Evolutionary conservation across 2,797 vertebrate species (phyloP).

Genomic region (Malurus splendens): DNA sequence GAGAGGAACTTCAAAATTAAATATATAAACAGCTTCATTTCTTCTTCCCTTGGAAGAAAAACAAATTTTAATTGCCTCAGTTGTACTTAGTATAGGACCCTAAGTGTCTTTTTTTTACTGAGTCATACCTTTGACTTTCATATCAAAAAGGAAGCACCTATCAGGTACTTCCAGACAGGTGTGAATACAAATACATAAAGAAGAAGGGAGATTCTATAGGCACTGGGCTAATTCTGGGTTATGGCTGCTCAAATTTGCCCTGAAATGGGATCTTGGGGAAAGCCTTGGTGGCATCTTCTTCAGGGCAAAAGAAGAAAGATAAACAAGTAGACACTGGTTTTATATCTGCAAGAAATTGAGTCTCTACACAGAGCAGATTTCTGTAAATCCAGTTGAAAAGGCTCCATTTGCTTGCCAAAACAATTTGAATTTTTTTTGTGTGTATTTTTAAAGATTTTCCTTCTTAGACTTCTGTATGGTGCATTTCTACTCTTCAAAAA

Average conservation of each 20-base stretch:
- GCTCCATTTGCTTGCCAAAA: background rate
- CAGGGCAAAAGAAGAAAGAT: background rate
- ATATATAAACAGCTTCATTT: background rate
- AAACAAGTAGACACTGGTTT: background rate
- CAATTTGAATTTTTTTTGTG: background rate
- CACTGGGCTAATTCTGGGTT: background rate
- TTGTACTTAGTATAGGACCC: background rate
- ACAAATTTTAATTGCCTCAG: background rate
- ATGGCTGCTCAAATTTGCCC: rapidly evolving
- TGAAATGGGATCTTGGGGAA: background rate
- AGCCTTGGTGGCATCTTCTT: background rate
- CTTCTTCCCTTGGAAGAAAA: background rate
- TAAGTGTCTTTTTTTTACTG: background rate
- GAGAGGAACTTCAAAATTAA: background rate
- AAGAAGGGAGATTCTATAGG: background rate
- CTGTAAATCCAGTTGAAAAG: background rate
- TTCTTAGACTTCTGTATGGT: background rate
- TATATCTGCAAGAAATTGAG: background rate
- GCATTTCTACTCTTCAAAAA: background rate
- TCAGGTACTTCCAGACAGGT: background rate
- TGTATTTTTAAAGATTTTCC: background rate
- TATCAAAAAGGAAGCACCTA: background rate
- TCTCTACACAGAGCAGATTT: background rate
- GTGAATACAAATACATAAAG: background rate
- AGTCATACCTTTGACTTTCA: background rate